A percentile compares a stretch with the other conserved stretches of the same genome.
phyloP scores from a whole-genome alignment of 2,888 invertebrate genomes.

The Idaea straminata region DNA sequence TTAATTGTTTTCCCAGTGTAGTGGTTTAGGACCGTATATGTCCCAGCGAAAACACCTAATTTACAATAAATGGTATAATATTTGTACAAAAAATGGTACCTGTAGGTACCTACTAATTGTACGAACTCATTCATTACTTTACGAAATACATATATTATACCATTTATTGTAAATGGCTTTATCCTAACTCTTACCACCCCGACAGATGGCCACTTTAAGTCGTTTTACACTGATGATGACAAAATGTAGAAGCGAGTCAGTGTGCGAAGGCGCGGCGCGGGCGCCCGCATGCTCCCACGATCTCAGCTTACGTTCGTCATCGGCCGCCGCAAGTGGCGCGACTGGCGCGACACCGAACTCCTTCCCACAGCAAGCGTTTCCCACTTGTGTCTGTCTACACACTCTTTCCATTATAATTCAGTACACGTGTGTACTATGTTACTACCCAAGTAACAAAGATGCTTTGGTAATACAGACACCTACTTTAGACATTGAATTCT shows the following conservation, averaged over 20 bases:
- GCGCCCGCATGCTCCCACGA: slow-evolving; percentile 69
- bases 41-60: not conserved
- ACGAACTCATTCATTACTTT: no score
- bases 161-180: slow-evolving; percentile 7
- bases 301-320: slow-evolving; percentile 48
- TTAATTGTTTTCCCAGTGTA: no score
- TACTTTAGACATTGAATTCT: not conserved
- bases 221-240: no score
- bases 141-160: no score
- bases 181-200: no score
- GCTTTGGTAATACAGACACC: slow-evolving; percentile 10
- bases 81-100: no score
- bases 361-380: slow-evolving; percentile 41
- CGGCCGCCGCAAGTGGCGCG: slow-evolving; percentile 7
- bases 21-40: slow-evolving; percentile 14
- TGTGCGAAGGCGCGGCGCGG: slow-evolving; percentile 31
- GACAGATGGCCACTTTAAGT: no score
- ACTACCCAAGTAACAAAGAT: slow-evolving; percentile 26
- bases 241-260: slow-evolving; percentile 2
- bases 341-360: slow-evolving; percentile 21
- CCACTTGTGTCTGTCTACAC: slow-evolving; percentile 42
- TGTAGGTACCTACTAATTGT: no score
- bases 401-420: slow-evolving; percentile 49
- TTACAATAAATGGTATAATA: no score
- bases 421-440: slow-evolving; percentile 56